A percentile compares a stretch with the other conserved stretches of the same genome.
Conservation (phyloP, 1,140 invertebrate species). For the Sipha flava region DNA sequence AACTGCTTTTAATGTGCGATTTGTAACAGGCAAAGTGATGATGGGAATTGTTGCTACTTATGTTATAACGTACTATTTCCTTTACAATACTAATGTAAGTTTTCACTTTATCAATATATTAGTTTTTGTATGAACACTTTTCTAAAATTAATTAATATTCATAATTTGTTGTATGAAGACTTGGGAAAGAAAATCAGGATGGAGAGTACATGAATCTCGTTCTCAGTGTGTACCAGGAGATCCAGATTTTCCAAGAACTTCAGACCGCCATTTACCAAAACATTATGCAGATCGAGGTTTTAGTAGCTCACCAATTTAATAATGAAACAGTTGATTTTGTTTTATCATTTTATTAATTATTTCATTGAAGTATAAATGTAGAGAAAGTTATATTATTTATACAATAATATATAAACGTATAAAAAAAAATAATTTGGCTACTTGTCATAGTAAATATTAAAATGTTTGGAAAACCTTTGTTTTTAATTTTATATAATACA, state of each 20-base stretch:
- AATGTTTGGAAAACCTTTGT: constrained; percentile 3
- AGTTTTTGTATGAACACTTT: too few relatives aligned
- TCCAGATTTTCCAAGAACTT: neutral
- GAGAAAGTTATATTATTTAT: neutral
- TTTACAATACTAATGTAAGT: constrained; percentile 68
- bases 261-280: neutral
- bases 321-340: neutral
- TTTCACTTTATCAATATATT: neutral
- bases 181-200: constrained; percentile 63
- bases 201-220: constrained; percentile 46
- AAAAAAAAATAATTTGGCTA: neutral
- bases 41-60: constrained; percentile 48
- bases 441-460: neutral
- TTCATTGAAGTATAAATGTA: neutral
- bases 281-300: constrained; percentile 22
- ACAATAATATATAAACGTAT: neutral
- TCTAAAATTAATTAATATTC: too few relatives aligned
- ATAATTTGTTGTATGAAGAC: constrained; percentile 48
- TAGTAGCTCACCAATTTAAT: constrained; percentile 22
- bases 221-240: constrained; percentile 1
- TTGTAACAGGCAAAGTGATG: constrained; percentile 54
- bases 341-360: neutral
- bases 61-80: constrained; percentile 59
- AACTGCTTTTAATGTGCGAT: constrained; percentile 50
- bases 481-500: neutral